Percentiles rank a stretch among this genome's conserved stretches.
Conservation (phyloP, 2,797 vertebrate genomes). For the Hippocampus kuda region DNA sequence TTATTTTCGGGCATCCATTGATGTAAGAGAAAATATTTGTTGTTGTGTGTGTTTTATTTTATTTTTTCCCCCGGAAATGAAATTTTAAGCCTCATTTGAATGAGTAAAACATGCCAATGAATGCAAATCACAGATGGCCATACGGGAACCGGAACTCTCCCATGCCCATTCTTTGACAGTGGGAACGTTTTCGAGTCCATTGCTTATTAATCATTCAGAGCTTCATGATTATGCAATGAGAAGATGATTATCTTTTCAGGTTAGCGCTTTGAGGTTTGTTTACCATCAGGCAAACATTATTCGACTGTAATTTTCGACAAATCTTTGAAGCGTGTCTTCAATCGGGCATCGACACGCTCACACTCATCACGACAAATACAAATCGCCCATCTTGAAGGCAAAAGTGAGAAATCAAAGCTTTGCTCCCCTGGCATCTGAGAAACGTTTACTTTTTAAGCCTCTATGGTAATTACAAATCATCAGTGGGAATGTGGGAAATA, state of each 20-base stretch:
- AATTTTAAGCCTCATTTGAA: background rate
- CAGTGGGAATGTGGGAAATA: background rate
- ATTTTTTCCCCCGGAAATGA: background rate
- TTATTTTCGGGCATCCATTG: background rate
- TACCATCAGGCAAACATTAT: background rate
- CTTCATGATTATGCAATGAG: background rate
- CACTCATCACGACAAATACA: background rate
- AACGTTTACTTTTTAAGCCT: background rate
- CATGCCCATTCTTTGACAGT: constrained; percentile 2
- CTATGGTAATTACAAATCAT: background rate
- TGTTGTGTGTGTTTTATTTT: background rate
- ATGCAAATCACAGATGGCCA: constrained; percentile 1
- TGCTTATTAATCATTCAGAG: constrained; percentile 3
- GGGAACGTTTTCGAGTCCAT: background rate
- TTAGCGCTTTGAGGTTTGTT: background rate
- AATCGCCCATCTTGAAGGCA: background rate
- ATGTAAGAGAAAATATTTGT: background rate
- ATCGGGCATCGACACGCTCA: background rate
- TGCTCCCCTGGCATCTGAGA: background rate
- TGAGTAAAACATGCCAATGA: background rate
- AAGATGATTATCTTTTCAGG: background rate
- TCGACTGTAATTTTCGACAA: background rate
- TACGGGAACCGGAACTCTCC: background rate
- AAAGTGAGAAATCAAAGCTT: background rate
- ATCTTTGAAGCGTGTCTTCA: background rate